phyloP scores from a whole-genome alignment of 30 jellyfish, hydroid and myxozoan genomes.

The Cassiopea xamachana region DNA sequence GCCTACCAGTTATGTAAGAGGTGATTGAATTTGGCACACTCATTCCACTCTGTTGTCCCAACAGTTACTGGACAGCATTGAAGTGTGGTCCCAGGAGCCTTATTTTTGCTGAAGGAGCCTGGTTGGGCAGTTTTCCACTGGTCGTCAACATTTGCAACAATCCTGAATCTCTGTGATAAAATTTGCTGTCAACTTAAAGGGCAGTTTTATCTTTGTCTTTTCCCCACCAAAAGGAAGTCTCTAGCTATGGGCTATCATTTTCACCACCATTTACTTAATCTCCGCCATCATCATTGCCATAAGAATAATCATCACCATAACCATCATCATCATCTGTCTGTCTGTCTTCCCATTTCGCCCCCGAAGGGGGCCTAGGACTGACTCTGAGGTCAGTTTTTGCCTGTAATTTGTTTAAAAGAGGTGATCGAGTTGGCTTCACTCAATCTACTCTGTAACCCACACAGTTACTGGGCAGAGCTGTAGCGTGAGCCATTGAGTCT shows the following conservation, averaged over 20 bases:
- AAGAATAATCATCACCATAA: background rate
- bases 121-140: background rate
- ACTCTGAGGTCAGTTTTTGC: too few relatives aligned
- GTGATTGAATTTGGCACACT: background rate
- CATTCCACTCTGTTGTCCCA: too few relatives aligned
- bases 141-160: background rate
- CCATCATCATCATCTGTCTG: background rate
- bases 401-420: too few relatives aligned
- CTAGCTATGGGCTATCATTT: background rate
- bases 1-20: background rate
- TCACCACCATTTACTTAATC: background rate
- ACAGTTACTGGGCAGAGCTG: too few relatives aligned
- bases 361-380: too few relatives aligned
- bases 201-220: background rate
- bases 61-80: too few relatives aligned
- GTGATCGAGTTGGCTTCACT: too few relatives aligned
- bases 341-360: too few relatives aligned
- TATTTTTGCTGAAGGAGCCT: background rate
- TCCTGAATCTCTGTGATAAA: background rate
- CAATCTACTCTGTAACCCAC: too few relatives aligned
- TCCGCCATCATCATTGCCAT: background rate
- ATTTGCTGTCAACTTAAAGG: background rate
- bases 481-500: too few relatives aligned
- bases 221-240: background rate
- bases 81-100: too few relatives aligned